phyloP scores from a whole-genome alignment of 2,797 vertebrate genomes.

The Pangasius djambal region DNA sequence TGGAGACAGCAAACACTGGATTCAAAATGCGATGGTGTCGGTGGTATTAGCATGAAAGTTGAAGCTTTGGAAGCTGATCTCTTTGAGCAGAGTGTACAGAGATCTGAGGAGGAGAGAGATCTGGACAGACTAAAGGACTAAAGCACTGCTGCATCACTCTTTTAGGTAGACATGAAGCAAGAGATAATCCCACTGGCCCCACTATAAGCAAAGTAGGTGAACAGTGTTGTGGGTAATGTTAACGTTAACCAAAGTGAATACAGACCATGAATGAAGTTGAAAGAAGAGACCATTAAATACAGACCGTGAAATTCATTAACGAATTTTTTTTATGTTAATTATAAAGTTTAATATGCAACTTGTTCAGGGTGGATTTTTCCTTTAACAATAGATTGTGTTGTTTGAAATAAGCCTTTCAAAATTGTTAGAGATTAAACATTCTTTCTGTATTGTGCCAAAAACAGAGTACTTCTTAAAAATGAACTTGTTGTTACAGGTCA shows the following conservation, averaged over 20 bases:
- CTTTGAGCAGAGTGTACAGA: neutral
- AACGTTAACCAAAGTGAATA: neutral
- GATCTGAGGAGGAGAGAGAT: neutral
- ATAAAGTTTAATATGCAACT: neutral
- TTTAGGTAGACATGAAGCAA: neutral
- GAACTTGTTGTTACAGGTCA: conserved; percentile 28
- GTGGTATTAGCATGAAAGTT: neutral
- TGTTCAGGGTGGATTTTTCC: neutral
- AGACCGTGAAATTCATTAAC: neutral
- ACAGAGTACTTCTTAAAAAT: conserved; percentile 8
- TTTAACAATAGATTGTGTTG: neutral
- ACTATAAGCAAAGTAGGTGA: neutral
- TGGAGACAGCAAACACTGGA: neutral
- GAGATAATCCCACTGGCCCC: neutral
- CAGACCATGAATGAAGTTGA: neutral
- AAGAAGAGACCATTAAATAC: neutral
- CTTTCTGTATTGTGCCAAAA: conserved; percentile 19
- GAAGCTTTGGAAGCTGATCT: neutral
- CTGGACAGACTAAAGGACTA: neutral
- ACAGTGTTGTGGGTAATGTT: neutral
- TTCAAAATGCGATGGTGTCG: neutral
- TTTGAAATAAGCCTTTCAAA: neutral
- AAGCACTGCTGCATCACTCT: neutral
- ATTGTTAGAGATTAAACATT: neutral
- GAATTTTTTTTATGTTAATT: neutral